Evolutionary conservation across 2,113 vertebrate species (phyloP).

Genomic region (Jaculus jaculus): DNA sequence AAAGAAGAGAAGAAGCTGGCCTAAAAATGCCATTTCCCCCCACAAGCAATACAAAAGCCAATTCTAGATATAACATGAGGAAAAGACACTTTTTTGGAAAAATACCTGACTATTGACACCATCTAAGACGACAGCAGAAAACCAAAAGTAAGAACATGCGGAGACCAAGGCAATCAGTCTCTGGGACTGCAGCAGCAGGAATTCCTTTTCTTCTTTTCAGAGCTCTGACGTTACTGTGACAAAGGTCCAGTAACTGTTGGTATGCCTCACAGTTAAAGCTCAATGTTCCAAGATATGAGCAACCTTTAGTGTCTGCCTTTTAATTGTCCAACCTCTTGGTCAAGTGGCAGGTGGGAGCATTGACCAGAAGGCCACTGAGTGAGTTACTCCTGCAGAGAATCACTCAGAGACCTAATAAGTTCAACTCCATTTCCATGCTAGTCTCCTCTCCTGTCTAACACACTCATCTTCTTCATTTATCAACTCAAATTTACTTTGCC

Average conservation of each 20-base stretch:
- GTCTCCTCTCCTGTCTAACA: not conserved
- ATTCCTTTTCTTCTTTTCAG: not conserved
- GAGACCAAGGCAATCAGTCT: not conserved
- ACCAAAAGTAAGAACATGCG: not conserved
- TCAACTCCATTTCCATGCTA: not conserved
- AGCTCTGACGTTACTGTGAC: not conserved
- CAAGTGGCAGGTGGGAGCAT: not conserved
- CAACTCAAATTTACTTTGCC: not conserved
- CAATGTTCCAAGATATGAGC: not conserved
- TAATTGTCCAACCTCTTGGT: not conserved
- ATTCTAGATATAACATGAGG: constrained; percentile 33
- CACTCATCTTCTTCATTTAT: constrained; percentile 28
- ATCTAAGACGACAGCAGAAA: constrained; percentile 17
- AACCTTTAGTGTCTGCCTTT: not conserved
- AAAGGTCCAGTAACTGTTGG: not conserved
- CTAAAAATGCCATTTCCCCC: not conserved
- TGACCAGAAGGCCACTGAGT: not conserved
- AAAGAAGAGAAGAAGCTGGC: constrained; percentile 48
- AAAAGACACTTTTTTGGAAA: constrained; percentile 56
- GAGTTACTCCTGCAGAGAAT: not conserved
- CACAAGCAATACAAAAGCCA: constrained; percentile 34
- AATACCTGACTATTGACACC: constrained; percentile 4
- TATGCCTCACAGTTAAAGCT: not conserved
- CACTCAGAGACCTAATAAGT: not conserved
- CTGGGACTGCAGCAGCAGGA: not conserved